Evolutionary conservation across 2,797 vertebrate species (phyloP).

Genomic region (Danionella dracula): DNA sequence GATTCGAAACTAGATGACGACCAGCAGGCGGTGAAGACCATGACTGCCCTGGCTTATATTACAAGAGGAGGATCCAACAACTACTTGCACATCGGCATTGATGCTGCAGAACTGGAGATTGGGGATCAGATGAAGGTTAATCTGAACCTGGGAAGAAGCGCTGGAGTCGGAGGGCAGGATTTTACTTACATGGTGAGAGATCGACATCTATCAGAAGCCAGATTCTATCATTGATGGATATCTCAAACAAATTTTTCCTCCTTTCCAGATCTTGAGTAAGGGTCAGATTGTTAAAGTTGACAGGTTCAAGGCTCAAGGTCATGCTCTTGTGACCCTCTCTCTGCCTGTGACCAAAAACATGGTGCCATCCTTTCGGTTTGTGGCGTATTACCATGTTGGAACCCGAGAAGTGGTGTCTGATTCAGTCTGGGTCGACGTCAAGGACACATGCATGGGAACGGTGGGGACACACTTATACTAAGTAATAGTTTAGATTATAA

Average conservation of each 20-base stretch:
- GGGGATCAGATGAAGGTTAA: conserved; percentile 58
- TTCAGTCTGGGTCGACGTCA: conserved; percentile 74
- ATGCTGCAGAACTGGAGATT: conserved; percentile 41
- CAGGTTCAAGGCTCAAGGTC: conserved; percentile 45
- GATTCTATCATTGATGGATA: no score
- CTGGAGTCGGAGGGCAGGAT: neutral
- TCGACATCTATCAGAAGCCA: neutral
- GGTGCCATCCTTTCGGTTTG: conserved; percentile 74
- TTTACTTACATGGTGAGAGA: conserved; percentile 69
- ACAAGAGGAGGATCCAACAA: conserved; percentile 54
- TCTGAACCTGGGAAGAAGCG: conserved; percentile 57
- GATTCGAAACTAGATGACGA: neutral
- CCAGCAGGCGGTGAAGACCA: conserved; percentile 56
- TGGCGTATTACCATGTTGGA: conserved; percentile 66
- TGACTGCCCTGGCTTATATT: conserved; percentile 57
- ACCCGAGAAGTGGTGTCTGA: conserved; percentile 65
- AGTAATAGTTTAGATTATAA: neutral
- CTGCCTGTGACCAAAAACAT: conserved; percentile 55
- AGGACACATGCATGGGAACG: conserved; percentile 73
- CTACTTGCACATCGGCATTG: conserved; percentile 62
- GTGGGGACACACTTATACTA: no score
- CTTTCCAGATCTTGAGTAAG: conserved; percentile 66
- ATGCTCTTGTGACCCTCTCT: conserved; percentile 58
- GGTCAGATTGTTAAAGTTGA: conserved; percentile 57
- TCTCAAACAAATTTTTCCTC: no score